phyloP scores from a whole-genome alignment of 2,113 vertebrate genomes.

The Dissostichus mawsoni region DNA sequence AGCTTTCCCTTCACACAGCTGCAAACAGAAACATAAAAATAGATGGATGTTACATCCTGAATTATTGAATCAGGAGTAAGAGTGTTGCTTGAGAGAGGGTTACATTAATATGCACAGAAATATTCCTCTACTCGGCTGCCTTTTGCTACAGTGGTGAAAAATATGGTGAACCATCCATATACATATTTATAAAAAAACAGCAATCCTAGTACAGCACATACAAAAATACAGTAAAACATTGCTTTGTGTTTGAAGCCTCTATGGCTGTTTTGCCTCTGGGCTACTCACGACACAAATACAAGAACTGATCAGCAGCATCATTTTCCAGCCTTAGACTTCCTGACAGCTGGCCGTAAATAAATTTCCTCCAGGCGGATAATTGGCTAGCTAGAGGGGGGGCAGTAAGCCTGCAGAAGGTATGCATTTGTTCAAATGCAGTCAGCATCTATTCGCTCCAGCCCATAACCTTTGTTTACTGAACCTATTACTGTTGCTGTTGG shows the following conservation, averaged over 20 bases:
- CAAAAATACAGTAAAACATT: background rate
- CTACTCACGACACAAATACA: slow-evolving; percentile 4
- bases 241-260: background rate
- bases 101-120: slow-evolving; percentile 5
- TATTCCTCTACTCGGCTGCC: background rate
- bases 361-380: slow-evolving; percentile 40
- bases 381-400: slow-evolving; percentile 18
- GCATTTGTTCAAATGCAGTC: slow-evolving; percentile 52
- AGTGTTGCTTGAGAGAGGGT: background rate
- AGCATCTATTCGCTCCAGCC: slow-evolving; percentile 13
- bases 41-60: background rate
- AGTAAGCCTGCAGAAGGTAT: slow-evolving; percentile 50
- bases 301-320: slow-evolving; percentile 24
- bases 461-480: slow-evolving; percentile 10
- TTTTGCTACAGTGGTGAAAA: slow-evolving; percentile 1
- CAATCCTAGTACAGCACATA: background rate
- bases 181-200: background rate
- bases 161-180: background rate
- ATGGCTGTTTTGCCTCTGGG: slow-evolving; percentile 3
- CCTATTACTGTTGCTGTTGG: slow-evolving; percentile 3
- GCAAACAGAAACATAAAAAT: slow-evolving; percentile 11
- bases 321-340: slow-evolving; percentile 38
- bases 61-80: slow-evolving; percentile 19
- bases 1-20: background rate
- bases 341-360: slow-evolving; percentile 43